Evolutionary conservation across 2,888 invertebrate species (phyloP).

Genomic region (Acanthoscelides obtectus): DNA sequence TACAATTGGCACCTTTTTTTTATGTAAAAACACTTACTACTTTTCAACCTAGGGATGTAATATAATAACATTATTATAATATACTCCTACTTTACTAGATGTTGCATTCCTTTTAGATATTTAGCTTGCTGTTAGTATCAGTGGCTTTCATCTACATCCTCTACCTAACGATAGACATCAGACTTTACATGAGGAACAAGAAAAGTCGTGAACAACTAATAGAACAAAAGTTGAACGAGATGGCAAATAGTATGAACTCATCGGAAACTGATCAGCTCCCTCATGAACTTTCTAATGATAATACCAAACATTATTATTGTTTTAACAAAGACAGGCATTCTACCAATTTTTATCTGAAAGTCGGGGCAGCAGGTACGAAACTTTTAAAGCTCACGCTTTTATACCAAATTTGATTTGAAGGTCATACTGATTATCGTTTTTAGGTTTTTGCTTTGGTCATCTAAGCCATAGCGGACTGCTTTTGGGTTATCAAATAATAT

Average conservation of each 20-base stretch:
- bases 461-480: constrained; percentile 69
- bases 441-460: constrained; percentile 75
- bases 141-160: constrained; percentile 59
- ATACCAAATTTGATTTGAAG: not conserved
- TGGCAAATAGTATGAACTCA: constrained; percentile 12
- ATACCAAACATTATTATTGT: constrained; percentile 56
- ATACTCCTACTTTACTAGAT: no score
- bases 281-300: constrained; percentile 37
- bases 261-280: constrained; percentile 33
- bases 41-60: no score
- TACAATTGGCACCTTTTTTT: no score
- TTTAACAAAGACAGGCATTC: constrained; percentile 66
- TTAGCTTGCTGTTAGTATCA: constrained; percentile 56
- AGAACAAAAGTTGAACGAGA: constrained; percentile 22
- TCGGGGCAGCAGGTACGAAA: constrained; percentile 65
- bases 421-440: constrained; percentile 16
- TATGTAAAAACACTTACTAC: no score
- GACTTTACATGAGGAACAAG: constrained; percentile 52
- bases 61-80: no score
- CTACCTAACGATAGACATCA: constrained; percentile 60
- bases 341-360: constrained; percentile 68
- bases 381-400: not conserved
- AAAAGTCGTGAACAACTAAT: constrained; percentile 39
- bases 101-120: constrained; percentile 48
- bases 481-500: constrained; percentile 64